Conservation (phyloP, 2,797 vertebrate genomes). For the Phrynocephalus vlangalii region DNA sequence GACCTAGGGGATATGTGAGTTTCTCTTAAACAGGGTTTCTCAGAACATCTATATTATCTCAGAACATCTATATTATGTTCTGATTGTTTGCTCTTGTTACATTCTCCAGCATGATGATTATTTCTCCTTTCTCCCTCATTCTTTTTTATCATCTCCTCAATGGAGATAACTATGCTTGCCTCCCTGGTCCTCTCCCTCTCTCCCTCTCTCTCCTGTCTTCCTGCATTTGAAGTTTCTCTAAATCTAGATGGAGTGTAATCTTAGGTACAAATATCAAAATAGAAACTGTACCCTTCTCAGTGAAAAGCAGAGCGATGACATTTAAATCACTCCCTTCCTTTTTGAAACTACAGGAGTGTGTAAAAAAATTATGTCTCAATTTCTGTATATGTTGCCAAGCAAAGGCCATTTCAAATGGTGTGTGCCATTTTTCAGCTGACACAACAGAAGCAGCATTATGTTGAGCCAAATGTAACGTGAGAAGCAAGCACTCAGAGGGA, state of each 20-base stretch:
- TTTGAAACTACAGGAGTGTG: neutral
- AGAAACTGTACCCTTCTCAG: neutral
- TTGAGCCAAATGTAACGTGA: no score
- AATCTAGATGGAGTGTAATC: neutral
- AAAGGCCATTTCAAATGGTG: no score
- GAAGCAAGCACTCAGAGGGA: no score
- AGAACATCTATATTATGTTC: neutral
- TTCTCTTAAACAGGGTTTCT: conserved; percentile 10
- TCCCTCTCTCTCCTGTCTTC: neutral
- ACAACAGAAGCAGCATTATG: no score
- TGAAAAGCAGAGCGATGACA: neutral
- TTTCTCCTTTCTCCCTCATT: no score
- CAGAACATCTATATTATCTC: conserved; percentile 21
- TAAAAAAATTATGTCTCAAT: neutral
- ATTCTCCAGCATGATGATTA: neutral
- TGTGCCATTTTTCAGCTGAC: no score
- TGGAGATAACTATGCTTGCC: no score
- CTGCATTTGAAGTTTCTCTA: neutral
- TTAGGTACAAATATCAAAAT: neutral
- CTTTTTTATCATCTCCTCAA: no score
- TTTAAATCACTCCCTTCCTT: neutral
- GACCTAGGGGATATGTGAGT: neutral
- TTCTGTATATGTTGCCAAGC: no score
- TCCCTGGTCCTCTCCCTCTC: neutral
- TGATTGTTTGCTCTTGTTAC: no score